Percentiles rank a stretch among this genome's conserved stretches.
Conservation (phyloP, 2,888 invertebrate species). For the Limnephilus auricula region DNA sequence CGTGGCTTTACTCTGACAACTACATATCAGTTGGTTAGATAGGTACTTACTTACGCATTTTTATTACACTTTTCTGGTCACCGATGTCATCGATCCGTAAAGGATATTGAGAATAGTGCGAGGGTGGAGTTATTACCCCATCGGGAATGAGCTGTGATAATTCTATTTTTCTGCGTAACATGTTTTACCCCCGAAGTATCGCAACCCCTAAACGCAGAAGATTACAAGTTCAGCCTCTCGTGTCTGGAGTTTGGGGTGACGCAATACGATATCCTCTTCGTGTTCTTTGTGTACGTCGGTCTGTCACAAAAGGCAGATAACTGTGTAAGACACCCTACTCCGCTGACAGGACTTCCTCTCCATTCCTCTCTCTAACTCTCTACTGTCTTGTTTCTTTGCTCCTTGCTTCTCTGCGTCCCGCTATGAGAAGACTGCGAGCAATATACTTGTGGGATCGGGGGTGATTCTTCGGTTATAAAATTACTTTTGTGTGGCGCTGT, state of each 20-base stretch:
- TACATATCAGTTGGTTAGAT: background rate
- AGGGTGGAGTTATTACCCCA: constrained; percentile 16
- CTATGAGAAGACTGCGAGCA: constrained; percentile 18
- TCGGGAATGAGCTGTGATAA: constrained; percentile 11
- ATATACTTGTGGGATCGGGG: background rate
- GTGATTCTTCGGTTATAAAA: background rate
- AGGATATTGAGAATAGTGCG: constrained; percentile 13
- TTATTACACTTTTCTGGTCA: background rate
- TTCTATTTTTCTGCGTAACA: background rate
- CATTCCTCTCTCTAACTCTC: background rate
- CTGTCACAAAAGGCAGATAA: constrained; percentile 46
- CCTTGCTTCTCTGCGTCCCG: background rate
- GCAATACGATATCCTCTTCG: background rate
- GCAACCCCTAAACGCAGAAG: background rate
- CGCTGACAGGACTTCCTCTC: constrained; percentile 4
- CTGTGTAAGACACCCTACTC: constrained; percentile 36
- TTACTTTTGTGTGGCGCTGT: background rate
- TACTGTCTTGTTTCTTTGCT: background rate
- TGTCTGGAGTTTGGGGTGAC: constrained; percentile 37
- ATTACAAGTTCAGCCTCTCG: constrained; percentile 16
- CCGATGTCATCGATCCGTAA: background rate
- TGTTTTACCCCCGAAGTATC: constrained; percentile 23
- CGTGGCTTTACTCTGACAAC: too few relatives aligned
- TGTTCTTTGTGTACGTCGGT: constrained; percentile 42
- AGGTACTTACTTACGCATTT: background rate